These are phyloP conservation scores for Luscinia luscinia DNA, from an alignment of 2,797 vertebrate genomes.

Conservation along the genomic window DNA sequence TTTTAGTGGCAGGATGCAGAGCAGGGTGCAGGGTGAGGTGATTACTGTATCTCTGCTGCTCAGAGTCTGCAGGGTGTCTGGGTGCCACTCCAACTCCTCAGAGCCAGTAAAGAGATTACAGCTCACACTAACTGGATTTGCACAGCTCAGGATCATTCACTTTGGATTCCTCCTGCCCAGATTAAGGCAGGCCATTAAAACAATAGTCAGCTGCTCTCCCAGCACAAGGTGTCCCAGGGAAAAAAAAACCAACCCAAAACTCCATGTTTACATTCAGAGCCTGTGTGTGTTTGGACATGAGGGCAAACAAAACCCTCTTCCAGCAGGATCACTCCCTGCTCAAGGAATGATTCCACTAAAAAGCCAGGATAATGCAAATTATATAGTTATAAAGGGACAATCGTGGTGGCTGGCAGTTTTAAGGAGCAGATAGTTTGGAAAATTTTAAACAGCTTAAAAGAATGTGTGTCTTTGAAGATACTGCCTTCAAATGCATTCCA, in stretches of 20 bases:
- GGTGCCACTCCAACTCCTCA: conserved; percentile 87
- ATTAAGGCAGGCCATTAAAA: conserved; percentile 88
- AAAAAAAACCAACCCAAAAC: not conserved
- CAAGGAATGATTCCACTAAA: not conserved
- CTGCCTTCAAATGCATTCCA: conserved; percentile 57
- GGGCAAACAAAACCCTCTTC: not conserved
- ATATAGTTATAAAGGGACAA: conserved; percentile 48
- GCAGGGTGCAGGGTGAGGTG: conserved; percentile 68
- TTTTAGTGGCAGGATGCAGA: conserved; percentile 34
- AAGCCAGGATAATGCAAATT: conserved; percentile 57
- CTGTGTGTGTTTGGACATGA: not conserved
- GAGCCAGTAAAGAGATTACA: conserved; percentile 99
- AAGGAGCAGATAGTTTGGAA: conserved; percentile 24
- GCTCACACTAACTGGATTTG: conserved; percentile 98
- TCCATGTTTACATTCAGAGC: not conserved
- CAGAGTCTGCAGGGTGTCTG: conserved; percentile 82
- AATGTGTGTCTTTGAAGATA: conserved; percentile 68
- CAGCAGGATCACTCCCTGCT: not conserved
- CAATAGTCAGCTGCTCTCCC: conserved; percentile 77
- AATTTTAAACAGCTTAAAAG: conserved; percentile 68
- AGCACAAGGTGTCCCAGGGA: conserved; percentile 70
- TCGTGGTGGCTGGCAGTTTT: conserved; percentile 27
- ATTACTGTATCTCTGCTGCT: conserved; percentile 82
- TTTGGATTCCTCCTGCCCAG: conserved; percentile 89
- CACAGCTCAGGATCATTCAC: conserved; percentile 92